phyloP scores from a whole-genome alignment of 2,888 invertebrate species.

The Sarcophaga rosellei region DNA sequence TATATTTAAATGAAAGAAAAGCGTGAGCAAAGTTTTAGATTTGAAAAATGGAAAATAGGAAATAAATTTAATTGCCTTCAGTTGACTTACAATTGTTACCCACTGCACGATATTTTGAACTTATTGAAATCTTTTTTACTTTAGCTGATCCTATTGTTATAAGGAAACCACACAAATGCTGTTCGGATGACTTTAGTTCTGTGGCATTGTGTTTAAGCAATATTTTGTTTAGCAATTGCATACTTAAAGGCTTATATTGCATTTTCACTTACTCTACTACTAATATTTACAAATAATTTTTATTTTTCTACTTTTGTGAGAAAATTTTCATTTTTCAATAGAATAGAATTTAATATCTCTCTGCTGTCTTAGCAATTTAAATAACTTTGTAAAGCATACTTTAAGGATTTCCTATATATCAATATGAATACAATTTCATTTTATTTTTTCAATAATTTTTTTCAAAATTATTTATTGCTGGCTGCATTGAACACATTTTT shows the following conservation, averaged over 20 bases:
- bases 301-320: background rate
- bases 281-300: conserved; percentile 1
- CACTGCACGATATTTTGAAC: background rate
- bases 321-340: background rate
- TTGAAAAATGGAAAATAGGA: no score
- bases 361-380: background rate
- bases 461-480: background rate
- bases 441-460: background rate
- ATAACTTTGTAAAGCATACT: conserved; percentile 22
- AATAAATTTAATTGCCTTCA: no score
- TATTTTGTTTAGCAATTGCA: conserved; percentile 41
- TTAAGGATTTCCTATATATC: conserved; percentile 2
- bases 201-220: background rate
- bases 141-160: background rate
- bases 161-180: background rate
- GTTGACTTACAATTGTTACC: background rate
- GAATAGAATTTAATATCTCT: background rate
- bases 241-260: conserved; percentile 42
- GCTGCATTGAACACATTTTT: no score
- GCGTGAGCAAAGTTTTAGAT: no score
- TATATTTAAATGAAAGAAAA: no score
- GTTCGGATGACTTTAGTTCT: background rate
- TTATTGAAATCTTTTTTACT: background rate
- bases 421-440: background rate
- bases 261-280: background rate